Conservation (phyloP, 2,113 vertebrate genomes). For the Sinocyclocheilus rhinocerous region DNA sequence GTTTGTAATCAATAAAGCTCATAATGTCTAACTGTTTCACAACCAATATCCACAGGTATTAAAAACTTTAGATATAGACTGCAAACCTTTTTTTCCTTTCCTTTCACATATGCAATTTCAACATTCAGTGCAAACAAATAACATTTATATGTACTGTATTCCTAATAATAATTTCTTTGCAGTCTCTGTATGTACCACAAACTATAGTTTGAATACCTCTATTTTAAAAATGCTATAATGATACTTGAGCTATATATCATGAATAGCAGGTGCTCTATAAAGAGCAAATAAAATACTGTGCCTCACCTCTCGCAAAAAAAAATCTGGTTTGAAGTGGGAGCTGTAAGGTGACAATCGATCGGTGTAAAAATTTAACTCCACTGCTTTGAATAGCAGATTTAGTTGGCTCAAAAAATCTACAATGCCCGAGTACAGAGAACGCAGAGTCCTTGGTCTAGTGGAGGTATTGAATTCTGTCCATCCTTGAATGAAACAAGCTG, state of each 20-base stretch:
- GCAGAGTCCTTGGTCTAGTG: neutral
- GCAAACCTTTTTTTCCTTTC: neutral
- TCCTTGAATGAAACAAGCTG: constrained; percentile 30
- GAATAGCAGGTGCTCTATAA: neutral
- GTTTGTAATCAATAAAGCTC: constrained; percentile 17
- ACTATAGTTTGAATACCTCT: neutral
- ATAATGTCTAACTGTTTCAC: neutral
- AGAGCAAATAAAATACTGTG: neutral
- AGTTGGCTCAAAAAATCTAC: constrained; percentile 12
- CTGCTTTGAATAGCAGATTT: constrained; percentile 4
- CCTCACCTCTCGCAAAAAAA: neutral
- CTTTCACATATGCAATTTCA: neutral
- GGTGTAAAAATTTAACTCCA: neutral
- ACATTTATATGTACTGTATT: neutral
- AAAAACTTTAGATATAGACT: neutral
- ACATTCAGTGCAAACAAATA: no score
- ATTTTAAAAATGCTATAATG: neutral
- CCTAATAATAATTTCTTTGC: neutral
- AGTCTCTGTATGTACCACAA: neutral
- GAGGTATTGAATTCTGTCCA: constrained; percentile 10
- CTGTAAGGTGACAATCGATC: constrained; percentile 12
- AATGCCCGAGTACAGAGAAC: neutral
- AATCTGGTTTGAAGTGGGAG: neutral
- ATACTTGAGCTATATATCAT: neutral
- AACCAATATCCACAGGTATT: neutral